Percentiles rank a stretch among this genome's conserved stretches.
These are phyloP conservation scores for Sarcophilus harrisii DNA, from an alignment of 2,797 vertebrate genomes.

Conservation along the genomic window DNA sequence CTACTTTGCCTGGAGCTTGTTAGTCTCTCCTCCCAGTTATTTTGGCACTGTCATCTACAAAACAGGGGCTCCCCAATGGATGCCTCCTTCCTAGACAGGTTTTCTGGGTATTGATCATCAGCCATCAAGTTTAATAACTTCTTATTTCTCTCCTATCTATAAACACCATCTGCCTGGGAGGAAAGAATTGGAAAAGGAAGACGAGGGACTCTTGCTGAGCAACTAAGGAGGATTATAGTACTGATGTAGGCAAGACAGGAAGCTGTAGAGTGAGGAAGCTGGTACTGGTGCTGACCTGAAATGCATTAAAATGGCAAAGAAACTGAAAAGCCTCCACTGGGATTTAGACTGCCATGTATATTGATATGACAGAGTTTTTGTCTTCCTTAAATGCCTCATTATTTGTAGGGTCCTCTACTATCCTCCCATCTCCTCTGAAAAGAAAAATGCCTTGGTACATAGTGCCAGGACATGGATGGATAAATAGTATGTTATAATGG, in stretches of 20 bases:
- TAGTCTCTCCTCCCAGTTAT: not conserved
- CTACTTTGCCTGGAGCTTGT: not conserved
- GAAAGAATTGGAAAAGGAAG: slow-evolving; percentile 13
- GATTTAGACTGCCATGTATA: not conserved
- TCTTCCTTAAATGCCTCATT: not conserved
- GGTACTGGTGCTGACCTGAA: not conserved
- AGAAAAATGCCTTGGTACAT: not conserved
- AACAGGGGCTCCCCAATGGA: not conserved
- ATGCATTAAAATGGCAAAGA: not conserved
- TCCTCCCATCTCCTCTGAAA: not conserved
- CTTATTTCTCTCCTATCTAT: slow-evolving; percentile 41
- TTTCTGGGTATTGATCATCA: slow-evolving; percentile 53
- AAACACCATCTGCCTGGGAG: slow-evolving; percentile 53
- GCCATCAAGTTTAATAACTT: slow-evolving; percentile 42
- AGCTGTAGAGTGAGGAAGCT: slow-evolving; percentile 2
- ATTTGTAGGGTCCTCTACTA: not conserved
- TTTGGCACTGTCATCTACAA: accelerated
- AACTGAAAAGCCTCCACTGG: not conserved
- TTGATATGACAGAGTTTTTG: slow-evolving; percentile 22
- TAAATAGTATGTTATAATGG: accelerated
- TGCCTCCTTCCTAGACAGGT: slow-evolving; percentile 5
- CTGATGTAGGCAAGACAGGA: not conserved
- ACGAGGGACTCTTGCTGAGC: slow-evolving; percentile 1
- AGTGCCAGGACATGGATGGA: accelerated
- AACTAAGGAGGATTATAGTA: not conserved